A percentile compares a stretch with the other conserved stretches of the same genome.
phyloP scores from a whole-genome alignment of 1,140 invertebrate genomes.

The Brachionus manjavacas region DNA sequence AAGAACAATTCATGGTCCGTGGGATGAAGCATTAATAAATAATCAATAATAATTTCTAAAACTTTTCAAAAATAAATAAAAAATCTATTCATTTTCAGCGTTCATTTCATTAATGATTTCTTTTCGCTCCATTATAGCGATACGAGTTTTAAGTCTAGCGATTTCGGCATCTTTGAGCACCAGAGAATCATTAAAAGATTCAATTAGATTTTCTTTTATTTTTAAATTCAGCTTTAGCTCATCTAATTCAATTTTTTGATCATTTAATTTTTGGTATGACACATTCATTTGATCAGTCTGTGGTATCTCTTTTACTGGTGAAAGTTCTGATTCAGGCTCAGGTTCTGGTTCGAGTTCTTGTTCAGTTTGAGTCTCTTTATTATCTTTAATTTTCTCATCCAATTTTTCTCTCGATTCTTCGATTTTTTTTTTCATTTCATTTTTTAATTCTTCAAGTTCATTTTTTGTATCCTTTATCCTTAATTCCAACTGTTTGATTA shows the following conservation, averaged over 20 bases:
- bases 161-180: slow-evolving; percentile 39
- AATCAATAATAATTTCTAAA: background rate
- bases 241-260: background rate
- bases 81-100: background rate
- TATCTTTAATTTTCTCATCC: background rate
- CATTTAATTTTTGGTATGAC: background rate
- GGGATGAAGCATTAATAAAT: slow-evolving; percentile 33
- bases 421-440: background rate
- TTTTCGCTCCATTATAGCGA: slow-evolving; percentile 28
- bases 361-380: slow-evolving; percentile 31
- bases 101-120: slow-evolving; percentile 17
- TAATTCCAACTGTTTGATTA: slow-evolving; percentile 37
- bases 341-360: background rate
- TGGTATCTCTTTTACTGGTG: background rate
- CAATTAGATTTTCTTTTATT: slow-evolving; percentile 20
- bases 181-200: slow-evolving; percentile 22
- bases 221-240: background rate
- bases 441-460: slow-evolving; percentile 8
- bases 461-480: slow-evolving; percentile 26
- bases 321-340: background rate
- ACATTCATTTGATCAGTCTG: background rate
- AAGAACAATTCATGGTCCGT: slow-evolving; percentile 40
- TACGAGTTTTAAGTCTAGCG: background rate
- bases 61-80: background rate
- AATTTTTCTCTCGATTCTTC: background rate